Evolutionary conservation across 2,888 invertebrate species (phyloP), one percentile per base, ranked within the genome.

Genomic region (Watsonalla binaria): DNA sequence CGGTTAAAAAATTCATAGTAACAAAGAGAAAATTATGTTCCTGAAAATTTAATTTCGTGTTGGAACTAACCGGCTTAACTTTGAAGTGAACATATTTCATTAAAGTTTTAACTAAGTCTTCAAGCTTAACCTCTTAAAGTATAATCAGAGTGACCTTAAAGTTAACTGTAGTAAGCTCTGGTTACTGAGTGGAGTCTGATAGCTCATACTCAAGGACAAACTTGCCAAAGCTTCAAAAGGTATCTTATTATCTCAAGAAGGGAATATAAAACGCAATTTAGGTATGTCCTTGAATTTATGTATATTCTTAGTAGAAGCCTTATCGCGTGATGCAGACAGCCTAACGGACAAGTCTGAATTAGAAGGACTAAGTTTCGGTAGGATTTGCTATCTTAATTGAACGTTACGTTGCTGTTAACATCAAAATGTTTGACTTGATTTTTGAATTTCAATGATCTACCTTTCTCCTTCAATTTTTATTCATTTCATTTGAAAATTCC

Each of bases 1-100:
- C 6, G 15, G 6, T 4, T 14, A 9, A n/a, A 14, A 49, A 39
- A 6, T 49, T 37, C 11, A 37, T 37, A 49, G 47, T 54, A 58
- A 55, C 47, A 53, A 57, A 57, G 65, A 47, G 52, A 56, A 51
- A 51, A 51, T 57, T 55, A 52, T 62, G 59, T 54, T 62, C 51
- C 56, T 54, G 49, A 55, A 56, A 67, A 66, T 66, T 71, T 65
- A 70, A 70, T 72, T 69, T 68, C 53, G 53, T 55, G 59, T 71
- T 68, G 46, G 46, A 54, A 63, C 60, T 60, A 62, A 56, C 54
- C 37, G 52, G 55, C 54, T 65, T 61, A 72, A 73, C 62, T 74
- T 72, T 68, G 62, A 65, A 71, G 68, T 68, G 66, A 74, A 64
- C 72, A 75, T 80, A 78, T 77, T 80, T 78, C 71, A 78, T 68